These are phyloP conservation scores for Allobates femoralis DNA, from an alignment of 2,797 vertebrate species.

Conservation along the genomic window DNA sequence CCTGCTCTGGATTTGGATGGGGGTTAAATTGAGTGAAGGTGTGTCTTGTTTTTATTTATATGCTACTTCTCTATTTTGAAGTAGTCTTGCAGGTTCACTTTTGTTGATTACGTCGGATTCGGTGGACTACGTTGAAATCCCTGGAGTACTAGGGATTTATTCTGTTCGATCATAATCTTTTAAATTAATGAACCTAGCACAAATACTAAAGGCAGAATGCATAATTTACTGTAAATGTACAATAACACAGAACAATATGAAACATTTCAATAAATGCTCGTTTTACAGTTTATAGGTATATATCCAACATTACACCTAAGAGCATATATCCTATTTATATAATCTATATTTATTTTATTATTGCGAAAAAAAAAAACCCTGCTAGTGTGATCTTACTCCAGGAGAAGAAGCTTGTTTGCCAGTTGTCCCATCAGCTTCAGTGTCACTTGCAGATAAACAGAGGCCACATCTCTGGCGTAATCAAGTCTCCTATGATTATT, in stretches of 20 bases:
- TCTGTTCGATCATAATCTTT: too few relatives aligned
- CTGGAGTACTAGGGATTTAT: too few relatives aligned
- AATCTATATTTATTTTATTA: background rate
- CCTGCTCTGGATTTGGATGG: too few relatives aligned
- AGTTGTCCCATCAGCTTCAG: background rate
- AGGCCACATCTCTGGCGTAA: constrained; percentile 38
- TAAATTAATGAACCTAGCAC: too few relatives aligned
- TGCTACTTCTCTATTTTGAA: too few relatives aligned
- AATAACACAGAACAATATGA: background rate
- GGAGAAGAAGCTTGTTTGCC: background rate
- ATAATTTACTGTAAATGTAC: background rate
- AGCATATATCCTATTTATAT: background rate
- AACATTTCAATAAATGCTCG: background rate
- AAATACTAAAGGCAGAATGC: too few relatives aligned
- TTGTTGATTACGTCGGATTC: too few relatives aligned
- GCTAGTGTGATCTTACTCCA: background rate
- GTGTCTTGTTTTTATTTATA: too few relatives aligned
- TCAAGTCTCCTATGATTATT: constrained; percentile 41
- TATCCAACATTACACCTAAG: too few relatives aligned
- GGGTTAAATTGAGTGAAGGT: too few relatives aligned
- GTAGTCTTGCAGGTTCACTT: too few relatives aligned
- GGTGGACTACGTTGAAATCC: too few relatives aligned
- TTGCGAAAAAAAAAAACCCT: background rate
- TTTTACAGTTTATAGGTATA: background rate
- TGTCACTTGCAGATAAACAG: constrained; percentile 8